Percentiles rank a stretch among this genome's conserved stretches.
phyloP scores from a whole-genome alignment of 2,113 vertebrate genomes.

The Bos taurus region DNA sequence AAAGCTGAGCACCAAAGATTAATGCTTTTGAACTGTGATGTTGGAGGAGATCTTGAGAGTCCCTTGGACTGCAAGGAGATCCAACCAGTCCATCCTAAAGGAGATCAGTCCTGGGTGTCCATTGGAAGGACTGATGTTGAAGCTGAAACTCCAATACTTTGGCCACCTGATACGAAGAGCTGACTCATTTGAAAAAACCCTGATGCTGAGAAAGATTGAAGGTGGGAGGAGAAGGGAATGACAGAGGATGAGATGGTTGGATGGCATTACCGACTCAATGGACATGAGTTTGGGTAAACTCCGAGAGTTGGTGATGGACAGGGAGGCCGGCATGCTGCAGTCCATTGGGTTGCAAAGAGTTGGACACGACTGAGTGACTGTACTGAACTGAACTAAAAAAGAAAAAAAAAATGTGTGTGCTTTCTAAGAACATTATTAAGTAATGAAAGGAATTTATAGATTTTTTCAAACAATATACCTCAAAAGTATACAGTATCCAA shows the following conservation, averaged over 20 bases:
- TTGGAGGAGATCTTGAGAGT: not conserved
- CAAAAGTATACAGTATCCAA: not conserved
- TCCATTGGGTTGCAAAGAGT: not conserved
- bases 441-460: not conserved
- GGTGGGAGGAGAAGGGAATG: accelerated
- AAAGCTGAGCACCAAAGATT: not conserved
- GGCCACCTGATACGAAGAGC: accelerated
- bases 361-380: accelerated
- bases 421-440: not conserved
- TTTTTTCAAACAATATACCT: not conserved
- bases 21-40: not conserved
- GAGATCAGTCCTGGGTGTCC: not conserved
- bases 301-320: not conserved
- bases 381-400: not conserved
- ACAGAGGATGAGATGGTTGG: not conserved
- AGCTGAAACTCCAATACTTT: not conserved
- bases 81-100: not conserved
- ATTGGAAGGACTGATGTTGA: not conserved
- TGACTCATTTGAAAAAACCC: not conserved
- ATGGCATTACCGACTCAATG: not conserved
- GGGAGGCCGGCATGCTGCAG: not conserved
- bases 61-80: not conserved
- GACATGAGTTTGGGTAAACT: not conserved
- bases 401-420: not conserved
- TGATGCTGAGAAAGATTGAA: not conserved